Evolutionary conservation across 2,888 invertebrate genomes (phyloP).

Genomic region (Lucinisca nassula): DNA sequence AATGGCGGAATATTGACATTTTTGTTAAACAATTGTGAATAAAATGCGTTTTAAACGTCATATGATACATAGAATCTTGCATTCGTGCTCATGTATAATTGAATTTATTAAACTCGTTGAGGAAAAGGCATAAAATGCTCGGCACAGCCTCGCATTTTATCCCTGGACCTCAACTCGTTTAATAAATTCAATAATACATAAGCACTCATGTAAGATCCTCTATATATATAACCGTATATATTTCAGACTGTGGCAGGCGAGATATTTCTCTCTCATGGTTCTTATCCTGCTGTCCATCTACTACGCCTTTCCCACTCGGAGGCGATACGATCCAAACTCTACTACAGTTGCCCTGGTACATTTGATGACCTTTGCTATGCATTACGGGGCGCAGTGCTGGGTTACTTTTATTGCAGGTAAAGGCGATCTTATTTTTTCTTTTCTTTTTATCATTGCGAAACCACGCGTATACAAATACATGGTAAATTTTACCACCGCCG

Average conservation of each 20-base stretch:
- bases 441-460: too few species aligned
- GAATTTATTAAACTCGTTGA: too few species aligned
- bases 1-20: too few species aligned
- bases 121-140: too few species aligned
- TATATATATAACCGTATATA: neutral
- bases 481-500: too few species aligned
- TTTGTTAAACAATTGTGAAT: neutral
- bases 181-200: too few species aligned
- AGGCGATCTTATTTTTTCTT: too few species aligned
- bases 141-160: neutral
- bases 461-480: too few species aligned
- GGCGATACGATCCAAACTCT: constrained; percentile 63
- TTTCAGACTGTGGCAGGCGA: constrained; percentile 70
- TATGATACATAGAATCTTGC: neutral
- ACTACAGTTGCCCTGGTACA: constrained; percentile 90
- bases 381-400: constrained; percentile 96
- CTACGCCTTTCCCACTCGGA: constrained; percentile 54
- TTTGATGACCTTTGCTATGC: constrained; percentile 93
- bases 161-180: neutral
- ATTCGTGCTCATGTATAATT: neutral
- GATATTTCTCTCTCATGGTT: constrained; percentile 64
- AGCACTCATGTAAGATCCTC: too few species aligned
- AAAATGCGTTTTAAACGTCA: neutral
- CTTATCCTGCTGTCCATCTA: constrained; percentile 62
- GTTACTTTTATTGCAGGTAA: constrained; percentile 97